phyloP scores from a whole-genome alignment of 2,113 vertebrate genomes.

The Halichoeres trimaculatus region DNA sequence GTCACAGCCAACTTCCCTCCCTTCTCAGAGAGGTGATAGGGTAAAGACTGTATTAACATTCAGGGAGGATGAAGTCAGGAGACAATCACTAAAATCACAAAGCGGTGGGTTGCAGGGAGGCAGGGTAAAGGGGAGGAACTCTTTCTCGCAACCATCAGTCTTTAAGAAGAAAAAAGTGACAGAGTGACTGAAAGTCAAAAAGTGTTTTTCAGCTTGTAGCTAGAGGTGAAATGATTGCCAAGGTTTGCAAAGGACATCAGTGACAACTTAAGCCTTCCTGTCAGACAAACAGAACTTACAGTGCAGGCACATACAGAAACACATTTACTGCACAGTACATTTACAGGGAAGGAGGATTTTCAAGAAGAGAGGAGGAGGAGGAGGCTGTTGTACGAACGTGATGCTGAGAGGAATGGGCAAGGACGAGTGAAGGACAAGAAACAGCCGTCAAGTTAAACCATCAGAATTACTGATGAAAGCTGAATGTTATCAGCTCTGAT shows the following conservation, averaged over 20 bases:
- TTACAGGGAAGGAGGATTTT: slow-evolving; percentile 11
- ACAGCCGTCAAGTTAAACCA: slow-evolving; percentile 49
- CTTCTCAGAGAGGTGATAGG: slow-evolving; percentile 16
- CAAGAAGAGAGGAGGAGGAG: neutral
- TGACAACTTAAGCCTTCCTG: slow-evolving; percentile 50
- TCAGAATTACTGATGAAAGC: slow-evolving; percentile 21
- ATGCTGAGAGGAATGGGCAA: slow-evolving; percentile 19
- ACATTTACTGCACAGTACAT: slow-evolving; percentile 1
- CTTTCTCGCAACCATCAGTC: slow-evolving; percentile 10
- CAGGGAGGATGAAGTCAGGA: slow-evolving; percentile 39
- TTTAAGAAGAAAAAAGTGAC: slow-evolving; percentile 4
- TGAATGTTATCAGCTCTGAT: slow-evolving; percentile 43
- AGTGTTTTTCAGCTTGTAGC: slow-evolving; percentile 27
- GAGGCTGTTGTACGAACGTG: slow-evolving; percentile 5
- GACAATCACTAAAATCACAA: neutral
- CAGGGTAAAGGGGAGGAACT: neutral
- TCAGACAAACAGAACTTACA: slow-evolving; percentile 16
- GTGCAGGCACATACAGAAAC: slow-evolving; percentile 7
- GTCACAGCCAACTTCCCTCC: neutral
- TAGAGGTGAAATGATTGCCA: slow-evolving; percentile 23
- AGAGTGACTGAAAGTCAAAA: slow-evolving; percentile 27
- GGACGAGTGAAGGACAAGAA: slow-evolving; percentile 41
- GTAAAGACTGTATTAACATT: neutral
- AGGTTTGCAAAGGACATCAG: slow-evolving; percentile 28
- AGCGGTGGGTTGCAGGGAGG: neutral